phyloP scores from a whole-genome alignment of 2,888 invertebrate species.

The Eulithis testata region DNA sequence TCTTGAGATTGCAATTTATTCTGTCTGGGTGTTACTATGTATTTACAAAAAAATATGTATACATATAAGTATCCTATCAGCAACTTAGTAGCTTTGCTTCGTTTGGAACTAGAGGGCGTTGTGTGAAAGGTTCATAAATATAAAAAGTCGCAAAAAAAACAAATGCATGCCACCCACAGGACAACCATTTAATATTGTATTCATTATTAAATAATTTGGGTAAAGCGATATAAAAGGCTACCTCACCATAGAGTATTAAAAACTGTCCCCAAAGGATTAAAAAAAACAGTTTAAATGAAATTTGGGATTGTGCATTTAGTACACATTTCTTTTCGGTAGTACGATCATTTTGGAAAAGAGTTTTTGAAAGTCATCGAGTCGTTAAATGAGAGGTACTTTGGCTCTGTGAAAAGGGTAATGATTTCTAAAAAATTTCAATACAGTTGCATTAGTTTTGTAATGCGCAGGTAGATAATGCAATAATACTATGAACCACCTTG shows the following conservation, averaged over 20 bases:
- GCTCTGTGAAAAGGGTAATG: slow-evolving; percentile 20
- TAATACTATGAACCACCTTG: no score
- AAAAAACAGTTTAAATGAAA: slow-evolving; percentile 39
- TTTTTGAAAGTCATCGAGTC: slow-evolving; percentile 38
- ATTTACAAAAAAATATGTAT: no score
- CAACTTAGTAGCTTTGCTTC: no score
- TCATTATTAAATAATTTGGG: slow-evolving; percentile 52
- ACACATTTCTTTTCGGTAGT: slow-evolving; percentile 43
- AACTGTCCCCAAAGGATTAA: slow-evolving; percentile 53
- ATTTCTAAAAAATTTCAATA: slow-evolving; percentile 13
- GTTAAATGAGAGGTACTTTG: slow-evolving; percentile 39
- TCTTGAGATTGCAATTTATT: no score
- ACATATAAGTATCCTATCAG: no score
- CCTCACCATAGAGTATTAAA: slow-evolving; percentile 26
- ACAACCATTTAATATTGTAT: slow-evolving; percentile 31
- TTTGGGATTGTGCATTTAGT: slow-evolving; percentile 40
- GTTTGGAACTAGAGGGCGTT: no score
- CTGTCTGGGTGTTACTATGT: no score
- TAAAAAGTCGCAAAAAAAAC: background rate
- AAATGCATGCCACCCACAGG: slow-evolving; percentile 38
- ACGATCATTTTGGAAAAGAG: slow-evolving; percentile 30
- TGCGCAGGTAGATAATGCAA: slow-evolving; percentile 8
- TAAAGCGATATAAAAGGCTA: slow-evolving; percentile 48
- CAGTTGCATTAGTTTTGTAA: background rate
- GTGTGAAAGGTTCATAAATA: no score